These are phyloP conservation scores for Sciurus vulgaris DNA, from an alignment of 2,797 vertebrate genomes.

Conservation along the genomic window DNA sequence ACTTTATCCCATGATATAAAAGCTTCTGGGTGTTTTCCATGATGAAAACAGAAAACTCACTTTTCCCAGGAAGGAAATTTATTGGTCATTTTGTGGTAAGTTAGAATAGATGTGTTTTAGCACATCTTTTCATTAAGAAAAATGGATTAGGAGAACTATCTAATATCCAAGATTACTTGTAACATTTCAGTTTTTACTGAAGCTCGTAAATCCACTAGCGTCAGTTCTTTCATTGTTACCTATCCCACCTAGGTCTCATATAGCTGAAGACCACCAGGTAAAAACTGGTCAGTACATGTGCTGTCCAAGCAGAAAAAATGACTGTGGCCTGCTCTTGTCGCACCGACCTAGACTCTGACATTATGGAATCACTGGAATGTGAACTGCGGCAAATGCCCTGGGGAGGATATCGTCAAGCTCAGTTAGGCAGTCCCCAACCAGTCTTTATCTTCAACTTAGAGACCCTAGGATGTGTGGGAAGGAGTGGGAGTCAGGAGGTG, in stretches of 20 bases:
- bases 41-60: conserved; percentile 10
- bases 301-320: background rate
- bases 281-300: background rate
- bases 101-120: background rate
- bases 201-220: background rate
- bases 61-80: conserved; percentile 2
- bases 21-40: background rate
- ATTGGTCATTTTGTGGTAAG: background rate
- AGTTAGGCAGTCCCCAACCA: background rate
- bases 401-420: background rate
- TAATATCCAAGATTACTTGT: background rate
- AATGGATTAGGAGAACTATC: background rate
- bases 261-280: background rate
- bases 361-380: background rate
- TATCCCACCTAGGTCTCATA: background rate
- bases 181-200: conserved; percentile 26
- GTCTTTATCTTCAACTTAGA: background rate
- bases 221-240: background rate
- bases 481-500: no score
- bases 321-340: background rate
- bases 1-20: background rate
- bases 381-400: background rate
- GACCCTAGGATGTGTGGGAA: background rate
- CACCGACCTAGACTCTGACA: background rate
- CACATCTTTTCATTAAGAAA: background rate